Evolutionary conservation across 2,888 invertebrate species (phyloP).

Genomic region (Stictocephala bisonia): DNA sequence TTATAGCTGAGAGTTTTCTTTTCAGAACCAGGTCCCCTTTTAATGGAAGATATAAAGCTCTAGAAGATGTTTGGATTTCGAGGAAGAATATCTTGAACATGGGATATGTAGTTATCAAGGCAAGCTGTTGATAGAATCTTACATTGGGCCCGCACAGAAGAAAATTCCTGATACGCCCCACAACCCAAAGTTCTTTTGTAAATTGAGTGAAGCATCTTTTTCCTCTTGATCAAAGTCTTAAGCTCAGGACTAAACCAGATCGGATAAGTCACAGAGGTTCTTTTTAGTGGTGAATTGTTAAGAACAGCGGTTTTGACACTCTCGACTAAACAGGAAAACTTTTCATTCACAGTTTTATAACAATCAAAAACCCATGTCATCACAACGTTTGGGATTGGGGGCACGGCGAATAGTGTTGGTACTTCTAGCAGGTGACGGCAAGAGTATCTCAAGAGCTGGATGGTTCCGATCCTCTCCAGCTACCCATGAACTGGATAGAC

Average conservation of each 20-base stretch:
- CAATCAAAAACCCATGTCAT: not conserved
- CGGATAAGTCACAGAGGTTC: not conserved
- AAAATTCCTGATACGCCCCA: not conserved
- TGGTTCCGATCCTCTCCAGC: constrained; percentile 5
- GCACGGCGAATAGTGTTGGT: not conserved
- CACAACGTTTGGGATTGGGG: not conserved
- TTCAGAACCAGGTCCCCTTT: not conserved
- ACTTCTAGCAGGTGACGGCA: not conserved
- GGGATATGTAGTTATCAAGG: not conserved
- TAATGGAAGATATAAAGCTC: not conserved
- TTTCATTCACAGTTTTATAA: not conserved
- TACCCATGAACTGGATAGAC: too few relatives aligned
- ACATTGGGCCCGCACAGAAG: not conserved
- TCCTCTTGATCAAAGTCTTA: not conserved
- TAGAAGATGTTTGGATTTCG: not conserved
- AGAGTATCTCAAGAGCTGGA: not conserved
- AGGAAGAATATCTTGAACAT: not conserved
- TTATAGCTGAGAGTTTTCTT: not conserved
- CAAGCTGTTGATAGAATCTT: not conserved
- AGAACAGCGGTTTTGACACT: constrained; percentile 3
- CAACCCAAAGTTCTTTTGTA: not conserved
- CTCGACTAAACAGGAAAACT: not conserved
- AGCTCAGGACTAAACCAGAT: constrained; percentile 10
- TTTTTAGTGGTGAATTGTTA: not conserved
- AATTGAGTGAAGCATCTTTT: not conserved